Base-by-base conservation (phyloP, 2,888 invertebrate species). In the Orchestes rusci region DNA sequence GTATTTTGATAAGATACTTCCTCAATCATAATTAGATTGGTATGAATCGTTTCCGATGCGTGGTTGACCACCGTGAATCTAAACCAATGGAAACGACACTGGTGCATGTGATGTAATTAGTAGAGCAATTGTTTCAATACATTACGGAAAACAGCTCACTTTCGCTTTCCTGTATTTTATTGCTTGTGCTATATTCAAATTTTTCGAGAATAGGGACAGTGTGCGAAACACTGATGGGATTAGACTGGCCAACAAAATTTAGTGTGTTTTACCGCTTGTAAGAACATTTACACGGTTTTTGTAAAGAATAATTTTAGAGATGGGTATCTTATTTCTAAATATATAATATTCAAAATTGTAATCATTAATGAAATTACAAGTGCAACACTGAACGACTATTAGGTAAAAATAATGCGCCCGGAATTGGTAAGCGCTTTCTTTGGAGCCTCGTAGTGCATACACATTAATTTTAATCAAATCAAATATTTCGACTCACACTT, bases 351-450 rank as follows among this genome's bases (percentile, higher is more conserved):
- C n/a, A n/a, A n/a, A n/a, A n/a, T n/a, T n/a, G n/a, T n/a, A n/a
- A n/a, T n/a, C n/a, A n/a, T n/a, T n/a, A n/a, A n/a, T n/a, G n/a
- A n/a, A n/a, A 12, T 36, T 36, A 3, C 2, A 20, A 23, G 12
- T 31, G 15, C 43, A 39, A 4, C 12, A 15, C 10, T 5, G 10
- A 13, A 13, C 17, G 7, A 42, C 43, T 31, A 18, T 43, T 44
- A 39, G 16, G 43, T 34, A 44, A 56, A 60, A 60, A 60, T n/a
- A 61, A 48, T 57, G 55, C 56, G 54, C 48, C 56, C 56, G 54
- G 53, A 57, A 59, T 57, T 49, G 59, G 56, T 52, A 52, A 59
- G 54, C 56, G 62, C 64, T 48, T 48, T 48, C 48, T 43, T 62
- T 12, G 29, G 4, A 29, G 59, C 60, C 54, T 45, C 56, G 49